Percentiles rank a stretch among this genome's conserved stretches.
phyloP scores from a whole-genome alignment of 2,113 vertebrate species.

The Amphilophus citrinellus region DNA sequence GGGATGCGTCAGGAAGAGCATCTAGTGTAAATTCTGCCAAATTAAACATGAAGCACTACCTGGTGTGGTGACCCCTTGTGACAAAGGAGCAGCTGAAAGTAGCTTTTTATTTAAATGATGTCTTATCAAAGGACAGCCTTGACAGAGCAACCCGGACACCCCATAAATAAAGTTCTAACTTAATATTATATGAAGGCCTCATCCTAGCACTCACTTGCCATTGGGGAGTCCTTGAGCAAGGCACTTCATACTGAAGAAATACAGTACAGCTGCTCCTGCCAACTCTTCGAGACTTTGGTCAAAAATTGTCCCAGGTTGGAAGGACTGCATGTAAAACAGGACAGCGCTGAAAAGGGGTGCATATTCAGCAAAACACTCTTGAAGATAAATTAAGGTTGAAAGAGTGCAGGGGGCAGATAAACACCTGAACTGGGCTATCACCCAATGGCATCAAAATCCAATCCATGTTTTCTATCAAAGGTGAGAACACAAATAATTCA shows the following conservation, averaged over 20 bases:
- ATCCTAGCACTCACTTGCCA: background rate
- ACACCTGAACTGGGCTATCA: constrained; percentile 10
- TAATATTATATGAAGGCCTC: background rate
- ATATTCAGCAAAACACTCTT: constrained; percentile 42
- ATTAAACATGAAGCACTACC: background rate
- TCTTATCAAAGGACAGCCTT: background rate
- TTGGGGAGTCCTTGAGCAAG: constrained; percentile 26
- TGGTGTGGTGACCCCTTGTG: background rate
- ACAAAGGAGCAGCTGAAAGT: background rate
- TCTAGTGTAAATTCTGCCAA: background rate
- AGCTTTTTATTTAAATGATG: background rate
- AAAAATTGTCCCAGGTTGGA: constrained; percentile 39
- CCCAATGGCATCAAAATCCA: constrained; percentile 2
- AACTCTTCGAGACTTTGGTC: constrained; percentile 8
- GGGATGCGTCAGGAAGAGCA: background rate
- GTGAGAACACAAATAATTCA: background rate
- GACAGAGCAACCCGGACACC: background rate
- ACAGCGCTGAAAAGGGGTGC: constrained; percentile 15
- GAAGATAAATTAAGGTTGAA: constrained; percentile 54
- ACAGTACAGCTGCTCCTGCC: background rate
- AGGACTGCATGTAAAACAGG: constrained; percentile 38
- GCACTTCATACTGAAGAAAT: constrained; percentile 16
- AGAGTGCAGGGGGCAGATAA: constrained; percentile 43
- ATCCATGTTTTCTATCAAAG: background rate
- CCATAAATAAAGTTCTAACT: background rate